Percentiles rank a stretch among this genome's conserved stretches.
Conservation (phyloP, 2,888 invertebrate species). For the Boloria euphrosyne region DNA sequence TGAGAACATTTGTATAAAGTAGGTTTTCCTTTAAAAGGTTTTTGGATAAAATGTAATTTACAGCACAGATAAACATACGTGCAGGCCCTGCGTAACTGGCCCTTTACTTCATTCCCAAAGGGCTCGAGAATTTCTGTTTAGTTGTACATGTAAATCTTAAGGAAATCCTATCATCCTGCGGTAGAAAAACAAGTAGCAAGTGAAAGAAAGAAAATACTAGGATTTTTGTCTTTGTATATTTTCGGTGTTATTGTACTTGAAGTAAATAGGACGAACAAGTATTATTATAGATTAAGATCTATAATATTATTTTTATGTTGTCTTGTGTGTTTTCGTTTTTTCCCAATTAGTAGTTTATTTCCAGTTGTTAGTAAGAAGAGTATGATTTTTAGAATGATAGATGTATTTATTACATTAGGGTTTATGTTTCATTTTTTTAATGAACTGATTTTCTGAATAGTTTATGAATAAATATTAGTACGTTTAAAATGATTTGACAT, state of each 20-base stretch:
- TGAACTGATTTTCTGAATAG: no score
- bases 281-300: no score
- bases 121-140: slow-evolving; percentile 47
- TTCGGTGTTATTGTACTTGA: not conserved
- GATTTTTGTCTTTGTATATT: not conserved
- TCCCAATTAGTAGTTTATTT: no score
- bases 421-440: no score
- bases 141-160: slow-evolving; percentile 50
- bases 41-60: slow-evolving; percentile 28
- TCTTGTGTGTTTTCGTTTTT: no score
- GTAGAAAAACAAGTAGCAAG: slow-evolving; percentile 28
- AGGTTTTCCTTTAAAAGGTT: slow-evolving; percentile 22
- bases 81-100: slow-evolving; percentile 42
- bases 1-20: not conserved
- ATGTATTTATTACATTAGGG: no score
- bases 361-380: no score
- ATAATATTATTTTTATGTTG: no score
- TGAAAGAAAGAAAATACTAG: slow-evolving; percentile 18
- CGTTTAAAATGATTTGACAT: no score
- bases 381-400: no score
- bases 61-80: slow-evolving; percentile 41
- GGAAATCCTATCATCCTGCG: slow-evolving; percentile 39
- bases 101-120: slow-evolving; percentile 44
- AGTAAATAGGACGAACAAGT: not conserved
- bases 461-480: no score